phyloP scores from a whole-genome alignment of 1,140 invertebrate genomes.

The Manduca sexta region DNA sequence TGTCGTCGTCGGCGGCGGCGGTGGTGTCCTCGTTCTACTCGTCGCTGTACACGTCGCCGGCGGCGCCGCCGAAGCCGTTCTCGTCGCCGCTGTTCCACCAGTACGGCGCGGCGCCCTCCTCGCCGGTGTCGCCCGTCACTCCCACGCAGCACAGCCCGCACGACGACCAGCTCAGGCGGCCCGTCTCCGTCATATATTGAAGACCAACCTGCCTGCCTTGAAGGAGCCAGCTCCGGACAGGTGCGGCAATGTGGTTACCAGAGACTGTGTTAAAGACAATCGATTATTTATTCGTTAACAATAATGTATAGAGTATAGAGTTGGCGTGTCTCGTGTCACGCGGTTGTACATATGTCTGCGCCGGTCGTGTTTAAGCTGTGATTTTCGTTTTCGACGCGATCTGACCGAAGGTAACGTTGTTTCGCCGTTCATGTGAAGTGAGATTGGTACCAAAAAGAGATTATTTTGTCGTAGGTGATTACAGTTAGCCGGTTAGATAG shows the following conservation, averaged over 20 bases:
- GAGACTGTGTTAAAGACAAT: constrained; percentile 29
- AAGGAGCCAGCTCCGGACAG: constrained; percentile 32
- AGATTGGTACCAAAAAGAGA: constrained; percentile 71
- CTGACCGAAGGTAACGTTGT: constrained; percentile 47
- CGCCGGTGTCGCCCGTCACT: constrained; percentile 50
- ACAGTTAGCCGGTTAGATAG: constrained; percentile 44
- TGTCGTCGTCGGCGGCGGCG: constrained; percentile 56
- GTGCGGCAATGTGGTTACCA: constrained; percentile 34
- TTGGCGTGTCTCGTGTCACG: constrained; percentile 11
- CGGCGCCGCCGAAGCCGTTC: constrained; percentile 58
- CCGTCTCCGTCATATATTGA: constrained; percentile 69
- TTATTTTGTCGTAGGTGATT: constrained; percentile 51
- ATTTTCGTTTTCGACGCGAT: constrained; percentile 55
- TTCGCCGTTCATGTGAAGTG: constrained; percentile 53
- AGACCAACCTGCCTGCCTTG: constrained; percentile 63
- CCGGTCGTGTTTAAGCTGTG: constrained; percentile 56
- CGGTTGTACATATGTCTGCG: constrained; percentile 22
- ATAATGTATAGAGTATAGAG: constrained; percentile 28
- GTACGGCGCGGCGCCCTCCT: constrained; percentile 48
- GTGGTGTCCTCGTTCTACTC: constrained; percentile 66
- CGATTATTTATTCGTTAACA: constrained; percentile 51
- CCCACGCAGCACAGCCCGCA: constrained; percentile 63
- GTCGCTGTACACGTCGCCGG: constrained; percentile 59
- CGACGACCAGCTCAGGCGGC: constrained; percentile 63
- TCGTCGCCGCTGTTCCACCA: constrained; percentile 58